Evolutionary conservation across 2,113 vertebrate genomes (phyloP), one percentile per base, ranked within the genome.

Genomic region (Spermophilus dauricus): DNA sequence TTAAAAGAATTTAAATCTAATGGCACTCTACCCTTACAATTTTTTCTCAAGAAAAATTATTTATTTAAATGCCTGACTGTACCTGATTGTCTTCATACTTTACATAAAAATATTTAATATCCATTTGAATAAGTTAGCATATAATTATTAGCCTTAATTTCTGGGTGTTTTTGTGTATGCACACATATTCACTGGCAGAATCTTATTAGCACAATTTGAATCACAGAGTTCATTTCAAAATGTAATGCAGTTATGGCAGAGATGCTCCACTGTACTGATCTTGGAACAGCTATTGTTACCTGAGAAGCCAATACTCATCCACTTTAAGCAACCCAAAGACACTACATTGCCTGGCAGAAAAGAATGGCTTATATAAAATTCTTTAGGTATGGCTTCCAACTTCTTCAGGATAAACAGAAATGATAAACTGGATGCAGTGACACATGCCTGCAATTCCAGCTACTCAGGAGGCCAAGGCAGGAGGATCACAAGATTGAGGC

Each of bases 181-280:
- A 67, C n/a, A 39, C 73, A 24, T 22, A 83, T 86, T 75, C 75
- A 73, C 32, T 58, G 34, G 37, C 30, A 20, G 26, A 56, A 61
- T 92, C 94, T 86, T 86, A 63, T 87, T 78, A 92, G 61, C 28
- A n/a, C 8, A 72, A 39, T 83, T 94, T 98, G 45, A 95, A 76
- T 93, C 86, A 37, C 42, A 87, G 80, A 58, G 24, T 95, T 97
- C 32, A 93, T 98, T 97, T 96, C 30, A 39, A 94, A 93, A 73
- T 91, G 39, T 70, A 86, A 72, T 45, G 6, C 37, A 81, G 26
- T 81, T 37, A 37, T 7, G 16, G 11, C 48, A 83, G 75, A 96
- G 69, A 82, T 34, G 37, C 2, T 83, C 14, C 87, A 65, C 45
- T 77, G 51, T 70, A 17, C 72, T 77, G 67, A 75, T 56, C 83